Evolutionary conservation across 2,888 invertebrate genomes (phyloP).

Genomic region (Cistogaster globosa): DNA sequence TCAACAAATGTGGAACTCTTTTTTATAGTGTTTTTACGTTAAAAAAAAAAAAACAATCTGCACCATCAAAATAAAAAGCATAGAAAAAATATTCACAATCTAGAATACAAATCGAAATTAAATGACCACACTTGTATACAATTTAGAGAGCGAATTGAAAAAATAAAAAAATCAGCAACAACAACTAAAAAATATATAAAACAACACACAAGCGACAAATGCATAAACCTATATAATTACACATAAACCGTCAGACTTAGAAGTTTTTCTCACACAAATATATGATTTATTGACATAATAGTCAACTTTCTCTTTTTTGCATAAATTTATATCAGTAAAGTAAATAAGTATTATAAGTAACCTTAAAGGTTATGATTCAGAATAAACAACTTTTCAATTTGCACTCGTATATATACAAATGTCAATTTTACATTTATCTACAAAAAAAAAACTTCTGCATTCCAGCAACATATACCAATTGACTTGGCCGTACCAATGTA

Average conservation of each 20-base stretch:
- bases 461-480: not conserved
- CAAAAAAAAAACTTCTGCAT: not conserved
- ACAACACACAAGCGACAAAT: conserved; percentile 38
- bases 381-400: not conserved
- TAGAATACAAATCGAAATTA: conserved; percentile 82
- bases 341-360: too few species aligned
- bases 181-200: conserved; percentile 48
- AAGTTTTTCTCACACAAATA: not conserved
- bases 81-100: conserved; percentile 73
- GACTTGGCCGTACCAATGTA: not conserved
- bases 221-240: not conserved
- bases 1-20: conserved; percentile 64
- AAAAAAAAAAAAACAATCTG: conserved; percentile 19
- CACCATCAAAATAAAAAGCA: conserved; percentile 22
- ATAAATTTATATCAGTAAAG: too few species aligned
- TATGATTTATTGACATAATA: not conserved
- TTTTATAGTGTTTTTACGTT: conserved; percentile 41
- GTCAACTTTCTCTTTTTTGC: not conserved
- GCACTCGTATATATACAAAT: conserved; percentile 1
- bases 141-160: conserved; percentile 70
- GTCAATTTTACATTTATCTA: not conserved
- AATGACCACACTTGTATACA: conserved; percentile 80
- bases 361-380: not conserved
- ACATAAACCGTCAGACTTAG: not conserved
- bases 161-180: conserved; percentile 15